Evolutionary conservation across 1,140 invertebrate genomes (phyloP).

Genomic region (Liolophura sinensis): DNA sequence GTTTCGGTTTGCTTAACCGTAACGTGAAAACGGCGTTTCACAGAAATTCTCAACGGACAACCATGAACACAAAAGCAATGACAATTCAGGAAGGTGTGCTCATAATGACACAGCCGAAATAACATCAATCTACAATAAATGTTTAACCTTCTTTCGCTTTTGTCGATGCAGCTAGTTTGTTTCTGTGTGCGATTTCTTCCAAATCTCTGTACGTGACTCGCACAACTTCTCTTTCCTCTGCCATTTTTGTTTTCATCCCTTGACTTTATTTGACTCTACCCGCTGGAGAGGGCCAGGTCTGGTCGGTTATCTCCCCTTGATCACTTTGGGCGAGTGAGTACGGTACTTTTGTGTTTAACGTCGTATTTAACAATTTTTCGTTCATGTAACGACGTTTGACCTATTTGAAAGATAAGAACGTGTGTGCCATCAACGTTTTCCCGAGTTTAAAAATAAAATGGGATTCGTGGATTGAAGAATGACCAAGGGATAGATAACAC

Average conservation of each 20-base stretch:
- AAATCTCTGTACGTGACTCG: slow-evolving; percentile 28
- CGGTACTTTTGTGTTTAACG: too few relatives aligned
- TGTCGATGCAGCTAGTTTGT: slow-evolving; percentile 6
- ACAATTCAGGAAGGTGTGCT: not conserved
- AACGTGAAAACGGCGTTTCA: not conserved
- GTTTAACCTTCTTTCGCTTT: slow-evolving; percentile 8
- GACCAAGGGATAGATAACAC: too few relatives aligned
- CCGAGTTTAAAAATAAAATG: too few relatives aligned
- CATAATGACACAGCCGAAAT: not conserved
- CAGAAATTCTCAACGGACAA: not conserved
- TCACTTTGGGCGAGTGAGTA: too few relatives aligned
- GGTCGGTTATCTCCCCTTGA: too few relatives aligned
- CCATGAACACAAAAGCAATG: not conserved
- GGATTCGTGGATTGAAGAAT: too few relatives aligned
- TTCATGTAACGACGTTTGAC: too few relatives aligned
- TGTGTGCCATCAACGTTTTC: too few relatives aligned
- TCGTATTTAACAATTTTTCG: too few relatives aligned
- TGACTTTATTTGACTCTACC: slow-evolving; percentile 21
- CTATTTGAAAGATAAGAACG: too few relatives aligned
- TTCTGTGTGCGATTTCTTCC: slow-evolving; percentile 22
- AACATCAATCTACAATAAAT: slow-evolving; percentile 2
- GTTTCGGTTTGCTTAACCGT: too few relatives aligned
- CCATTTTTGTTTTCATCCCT: slow-evolving; percentile 25
- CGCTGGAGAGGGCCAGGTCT: slow-evolving; percentile 8
- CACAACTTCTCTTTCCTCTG: slow-evolving; percentile 28